These are phyloP conservation scores for Poecilia gillii DNA, from an alignment of 2,797 vertebrate species.

Conservation along the genomic window DNA sequence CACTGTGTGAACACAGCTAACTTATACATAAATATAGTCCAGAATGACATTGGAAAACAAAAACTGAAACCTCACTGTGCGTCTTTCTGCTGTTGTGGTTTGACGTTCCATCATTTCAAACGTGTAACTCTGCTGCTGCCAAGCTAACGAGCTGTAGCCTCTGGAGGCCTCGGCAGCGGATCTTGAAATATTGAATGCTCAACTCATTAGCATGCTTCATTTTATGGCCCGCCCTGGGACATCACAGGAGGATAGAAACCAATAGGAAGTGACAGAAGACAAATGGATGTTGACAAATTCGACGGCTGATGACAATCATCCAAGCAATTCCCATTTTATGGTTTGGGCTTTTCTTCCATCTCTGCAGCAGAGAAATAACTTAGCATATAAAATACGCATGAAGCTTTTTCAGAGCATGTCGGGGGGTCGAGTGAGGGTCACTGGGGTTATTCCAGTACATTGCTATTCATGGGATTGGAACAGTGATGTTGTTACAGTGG, in stretches of 20 bases:
- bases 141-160: conserved; percentile 34
- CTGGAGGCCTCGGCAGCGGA: conserved; percentile 19
- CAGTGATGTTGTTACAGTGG: conserved; percentile 2
- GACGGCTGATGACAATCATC: conserved; percentile 41
- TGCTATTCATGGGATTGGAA: conserved; percentile 3
- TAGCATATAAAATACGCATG: background rate
- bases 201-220: conserved; percentile 53
- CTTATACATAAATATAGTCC: background rate
- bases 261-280: conserved; percentile 36
- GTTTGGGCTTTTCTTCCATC: background rate
- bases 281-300: conserved; percentile 51
- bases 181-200: conserved; percentile 45
- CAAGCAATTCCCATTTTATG: conserved; percentile 22
- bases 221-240: conserved; percentile 15
- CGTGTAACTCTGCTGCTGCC: conserved; percentile 8
- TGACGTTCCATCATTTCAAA: conserved; percentile 9
- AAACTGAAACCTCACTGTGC: background rate
- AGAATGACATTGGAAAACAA: background rate
- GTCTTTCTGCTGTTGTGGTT: background rate
- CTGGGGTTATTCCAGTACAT: conserved; percentile 1
- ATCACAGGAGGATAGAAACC: conserved; percentile 24
- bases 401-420: background rate
- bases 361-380: conserved; percentile 2
- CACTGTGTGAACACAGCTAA: background rate
- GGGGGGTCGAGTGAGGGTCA: background rate